A percentile compares a stretch with the other conserved stretches of the same genome.
phyloP scores from a whole-genome alignment of 2,797 vertebrate species.

The Leptoclinus maculatus region DNA sequence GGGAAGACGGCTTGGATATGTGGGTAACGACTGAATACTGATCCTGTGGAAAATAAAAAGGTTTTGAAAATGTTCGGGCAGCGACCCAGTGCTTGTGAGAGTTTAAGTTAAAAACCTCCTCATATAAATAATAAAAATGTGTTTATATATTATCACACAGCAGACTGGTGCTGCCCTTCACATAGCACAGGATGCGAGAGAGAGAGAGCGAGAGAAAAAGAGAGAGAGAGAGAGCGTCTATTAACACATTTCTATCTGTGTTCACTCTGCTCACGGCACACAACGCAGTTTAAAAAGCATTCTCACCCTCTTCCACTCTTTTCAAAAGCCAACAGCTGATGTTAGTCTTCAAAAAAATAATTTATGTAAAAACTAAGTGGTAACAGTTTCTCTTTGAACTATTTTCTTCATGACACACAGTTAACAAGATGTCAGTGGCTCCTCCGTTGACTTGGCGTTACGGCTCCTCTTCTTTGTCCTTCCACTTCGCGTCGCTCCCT shows the following conservation, averaged over 20 bases:
- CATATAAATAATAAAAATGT: slow-evolving; percentile 91
- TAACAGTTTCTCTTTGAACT: slow-evolving; percentile 84
- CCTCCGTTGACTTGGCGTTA: slow-evolving; percentile 68
- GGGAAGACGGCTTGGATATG: slow-evolving; percentile 84
- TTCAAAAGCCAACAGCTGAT: slow-evolving; percentile 82
- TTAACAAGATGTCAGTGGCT: slow-evolving; percentile 78
- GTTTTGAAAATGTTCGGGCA: slow-evolving; percentile 83
- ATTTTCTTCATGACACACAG: slow-evolving; percentile 79
- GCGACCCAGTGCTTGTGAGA: slow-evolving; percentile 81
- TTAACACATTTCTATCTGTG: slow-evolving; percentile 73
- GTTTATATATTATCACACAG: slow-evolving; percentile 86
- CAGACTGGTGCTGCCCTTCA: slow-evolving; percentile 77
- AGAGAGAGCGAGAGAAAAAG: slow-evolving; percentile 19
- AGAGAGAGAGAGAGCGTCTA: slow-evolving; percentile 58
- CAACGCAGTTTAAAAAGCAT: slow-evolving; percentile 81
- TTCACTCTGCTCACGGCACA: slow-evolving; percentile 71
- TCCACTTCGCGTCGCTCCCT: slow-evolving; percentile 32
- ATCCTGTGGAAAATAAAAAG: slow-evolving; percentile 80
- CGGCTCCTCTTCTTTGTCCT: slow-evolving; percentile 59
- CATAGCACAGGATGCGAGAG: slow-evolving; percentile 75
- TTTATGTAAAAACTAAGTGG: slow-evolving; percentile 88
- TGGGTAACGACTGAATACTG: slow-evolving; percentile 81
- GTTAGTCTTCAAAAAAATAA: slow-evolving; percentile 89
- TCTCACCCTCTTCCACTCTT: slow-evolving; percentile 76
- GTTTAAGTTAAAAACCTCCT: slow-evolving; percentile 88